Base-by-base conservation (phyloP, 2,888 invertebrate species). In the Hartigia nigra region DNA sequence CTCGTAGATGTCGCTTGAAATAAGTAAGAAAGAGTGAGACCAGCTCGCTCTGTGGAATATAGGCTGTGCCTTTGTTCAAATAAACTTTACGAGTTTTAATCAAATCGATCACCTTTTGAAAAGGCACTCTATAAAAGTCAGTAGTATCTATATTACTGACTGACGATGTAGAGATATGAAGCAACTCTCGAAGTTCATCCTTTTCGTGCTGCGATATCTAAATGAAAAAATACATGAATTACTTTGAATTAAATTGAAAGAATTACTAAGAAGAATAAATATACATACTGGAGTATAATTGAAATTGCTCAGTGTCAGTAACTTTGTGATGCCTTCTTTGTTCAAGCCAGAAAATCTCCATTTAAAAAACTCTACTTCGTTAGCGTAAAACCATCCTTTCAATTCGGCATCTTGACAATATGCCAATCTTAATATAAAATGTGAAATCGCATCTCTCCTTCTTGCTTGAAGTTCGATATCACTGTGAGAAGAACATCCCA, bases 281-380 rank as follows among this genome's bases (percentile, higher is more conserved):
- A 36, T 78, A 81, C 88, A 84, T 85, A 92, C 92, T 32, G 94
- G 94, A 2, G 91, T 92, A 86, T 96, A 96, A 81, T 94, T 93
- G 3, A 97, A 91, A 81, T 95, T 93, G 89, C 96, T 96, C 4
- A 94, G 87, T 82, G 93, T 92, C 81, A 98, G 93, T 87, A 97
- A 96, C 74, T 92, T 91, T 78, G 94, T 93, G 12, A 96, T 93
- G 35, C 94, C 93, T 85, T 95, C 95, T 79, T 93, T 92, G 78
- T 93, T 93, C 87, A 96, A 92, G 1, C 93, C 93, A n/a, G 93
- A 92, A 90, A 97, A 96, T 87, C 96, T 94, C 89, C 96, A 94
- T 89, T 95, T 95, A 88, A 99, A 98, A 78, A 98, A 93, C 88
- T 99, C 99, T 81, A 96, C 91, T 93, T 99, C 99, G 84, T 97